Evolutionary conservation across 2,113 vertebrate species (phyloP).

Genomic region (Varanus komodoensis): DNA sequence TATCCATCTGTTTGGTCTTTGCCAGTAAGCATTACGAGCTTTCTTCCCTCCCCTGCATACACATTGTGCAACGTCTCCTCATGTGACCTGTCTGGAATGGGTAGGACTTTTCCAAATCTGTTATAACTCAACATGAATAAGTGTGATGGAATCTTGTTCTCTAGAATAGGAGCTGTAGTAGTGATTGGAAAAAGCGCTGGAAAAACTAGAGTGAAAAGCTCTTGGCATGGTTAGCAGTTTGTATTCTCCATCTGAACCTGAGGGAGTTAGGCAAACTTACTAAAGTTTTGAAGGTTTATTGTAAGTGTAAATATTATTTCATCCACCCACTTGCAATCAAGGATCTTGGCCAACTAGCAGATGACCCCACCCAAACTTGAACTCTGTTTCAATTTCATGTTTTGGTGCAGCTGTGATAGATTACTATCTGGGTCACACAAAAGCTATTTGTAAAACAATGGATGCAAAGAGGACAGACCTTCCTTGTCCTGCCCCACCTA

Average conservation of each 20-base stretch:
- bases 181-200: constrained; percentile 12
- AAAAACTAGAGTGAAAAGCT: constrained; percentile 34
- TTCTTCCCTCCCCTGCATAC: not conserved
- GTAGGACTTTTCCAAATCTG: not conserved
- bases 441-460: constrained; percentile 55
- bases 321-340: constrained; percentile 63
- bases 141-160: not conserved
- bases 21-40: not conserved
- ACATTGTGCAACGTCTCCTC: not conserved
- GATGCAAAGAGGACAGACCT: constrained; percentile 56
- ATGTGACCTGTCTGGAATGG: not conserved
- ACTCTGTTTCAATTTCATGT: not conserved
- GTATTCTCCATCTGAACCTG: constrained; percentile 43
- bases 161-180: not conserved
- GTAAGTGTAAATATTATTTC: constrained; percentile 75
- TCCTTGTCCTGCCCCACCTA: constrained; percentile 36
- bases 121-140: not conserved
- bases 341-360: constrained; percentile 67
- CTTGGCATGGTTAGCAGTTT: constrained; percentile 37
- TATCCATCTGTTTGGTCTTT: not conserved
- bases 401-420: constrained; percentile 24
- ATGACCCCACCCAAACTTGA: constrained; percentile 62
- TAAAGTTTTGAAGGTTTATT: constrained; percentile 73
- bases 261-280: constrained; percentile 61
- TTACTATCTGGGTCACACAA: constrained; percentile 44